phyloP scores from a whole-genome alignment of 2,888 invertebrate species.

The Nomada ruficornis region DNA sequence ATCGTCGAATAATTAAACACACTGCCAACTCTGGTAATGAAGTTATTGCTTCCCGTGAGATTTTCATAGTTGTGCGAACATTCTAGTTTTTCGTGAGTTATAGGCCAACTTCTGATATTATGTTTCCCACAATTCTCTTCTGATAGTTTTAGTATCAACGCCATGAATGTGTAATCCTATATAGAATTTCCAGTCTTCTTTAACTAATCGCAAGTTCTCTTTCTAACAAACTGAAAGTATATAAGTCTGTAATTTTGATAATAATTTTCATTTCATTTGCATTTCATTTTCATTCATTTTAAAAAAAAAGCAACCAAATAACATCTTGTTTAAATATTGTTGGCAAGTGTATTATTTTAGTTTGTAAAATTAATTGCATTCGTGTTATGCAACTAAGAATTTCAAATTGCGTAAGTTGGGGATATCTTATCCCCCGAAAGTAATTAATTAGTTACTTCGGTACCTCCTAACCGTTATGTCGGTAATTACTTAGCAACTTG shows the following conservation, averaged over 20 bases:
- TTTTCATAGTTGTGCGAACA: background rate
- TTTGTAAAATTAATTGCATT: background rate
- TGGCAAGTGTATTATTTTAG: too few relatives aligned
- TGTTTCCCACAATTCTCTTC: background rate
- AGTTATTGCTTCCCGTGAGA: constrained; percentile 2
- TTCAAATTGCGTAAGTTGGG: background rate
- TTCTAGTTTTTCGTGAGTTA: background rate
- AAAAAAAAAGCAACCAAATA: too few relatives aligned
- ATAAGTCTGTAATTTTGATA: too few relatives aligned
- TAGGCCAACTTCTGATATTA: background rate
- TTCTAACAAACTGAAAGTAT: too few relatives aligned
- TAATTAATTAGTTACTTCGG: background rate
- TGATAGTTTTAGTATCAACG: background rate
- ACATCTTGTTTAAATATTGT: too few relatives aligned
- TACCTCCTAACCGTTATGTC: background rate
- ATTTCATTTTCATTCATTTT: too few relatives aligned
- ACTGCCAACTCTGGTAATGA: background rate
- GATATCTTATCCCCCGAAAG: background rate
- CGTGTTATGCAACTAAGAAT: background rate
- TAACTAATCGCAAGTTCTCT: too few relatives aligned
- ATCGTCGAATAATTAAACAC: background rate
- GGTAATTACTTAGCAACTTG: background rate
- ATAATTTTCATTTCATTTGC: too few relatives aligned
- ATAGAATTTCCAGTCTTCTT: too few relatives aligned
- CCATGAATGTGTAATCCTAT: too few relatives aligned